phyloP scores from a whole-genome alignment of 2,113 vertebrate species.

The Cololabis saira region DNA sequence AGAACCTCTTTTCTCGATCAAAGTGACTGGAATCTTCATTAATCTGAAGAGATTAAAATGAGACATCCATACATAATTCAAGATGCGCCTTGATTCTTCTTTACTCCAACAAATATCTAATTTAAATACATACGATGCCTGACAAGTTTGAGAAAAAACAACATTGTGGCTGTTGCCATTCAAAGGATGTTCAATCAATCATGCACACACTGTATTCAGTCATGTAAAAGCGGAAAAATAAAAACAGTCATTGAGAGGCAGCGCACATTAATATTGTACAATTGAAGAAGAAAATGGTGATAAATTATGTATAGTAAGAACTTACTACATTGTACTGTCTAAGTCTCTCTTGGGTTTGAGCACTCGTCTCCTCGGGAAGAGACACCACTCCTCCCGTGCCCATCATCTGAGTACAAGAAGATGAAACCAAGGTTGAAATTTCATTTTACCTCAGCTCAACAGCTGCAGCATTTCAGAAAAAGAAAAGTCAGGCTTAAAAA shows the following conservation, averaged over 20 bases:
- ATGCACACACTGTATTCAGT: slow-evolving; percentile 51
- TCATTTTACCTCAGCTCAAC: slow-evolving; percentile 2
- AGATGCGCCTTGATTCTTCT: background rate
- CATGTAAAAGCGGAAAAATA: slow-evolving; percentile 57
- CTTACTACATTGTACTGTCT: slow-evolving; percentile 78
- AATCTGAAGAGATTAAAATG: slow-evolving; percentile 64
- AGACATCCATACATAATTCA: slow-evolving; percentile 31
- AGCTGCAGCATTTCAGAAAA: background rate
- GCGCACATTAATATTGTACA: slow-evolving; percentile 77
- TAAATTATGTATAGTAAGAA: slow-evolving; percentile 77
- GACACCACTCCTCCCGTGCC: slow-evolving; percentile 76
- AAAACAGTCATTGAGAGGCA: slow-evolving; percentile 62
- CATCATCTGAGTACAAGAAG: slow-evolving; percentile 76
- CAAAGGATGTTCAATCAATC: slow-evolving; percentile 40
- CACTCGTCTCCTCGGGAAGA: slow-evolving; percentile 74
- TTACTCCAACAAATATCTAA: slow-evolving; percentile 25
- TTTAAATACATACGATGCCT: background rate
- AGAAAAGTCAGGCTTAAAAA: background rate
- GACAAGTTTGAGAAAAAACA: slow-evolving; percentile 22
- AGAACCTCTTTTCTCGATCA: slow-evolving; percentile 68
- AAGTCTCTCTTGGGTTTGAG: slow-evolving; percentile 73
- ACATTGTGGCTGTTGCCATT: slow-evolving; percentile 12
- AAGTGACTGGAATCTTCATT: slow-evolving; percentile 66
- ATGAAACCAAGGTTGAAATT: slow-evolving; percentile 10
- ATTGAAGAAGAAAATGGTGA: slow-evolving; percentile 72